A percentile compares a stretch with the other conserved stretches of the same genome.
Evolutionary conservation across 2,113 vertebrate genomes (phyloP).

Genomic region (Eurystomus gularis): DNA sequence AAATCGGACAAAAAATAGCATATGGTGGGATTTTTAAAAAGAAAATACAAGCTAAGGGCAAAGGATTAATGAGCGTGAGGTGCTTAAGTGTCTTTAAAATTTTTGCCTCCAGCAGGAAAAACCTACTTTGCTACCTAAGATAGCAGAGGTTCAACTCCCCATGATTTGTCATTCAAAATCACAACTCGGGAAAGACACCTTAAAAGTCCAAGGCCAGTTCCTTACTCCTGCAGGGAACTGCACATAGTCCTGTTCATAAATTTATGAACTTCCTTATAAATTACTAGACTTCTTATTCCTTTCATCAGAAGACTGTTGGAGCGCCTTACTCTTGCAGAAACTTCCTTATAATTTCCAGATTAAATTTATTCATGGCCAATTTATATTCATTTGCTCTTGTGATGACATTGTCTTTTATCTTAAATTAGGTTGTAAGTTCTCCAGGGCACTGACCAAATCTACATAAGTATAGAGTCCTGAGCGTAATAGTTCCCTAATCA

Average conservation of each 20-base stretch:
- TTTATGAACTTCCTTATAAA: neutral
- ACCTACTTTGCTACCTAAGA: neutral
- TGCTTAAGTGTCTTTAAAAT: neutral
- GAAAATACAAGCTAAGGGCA: neutral
- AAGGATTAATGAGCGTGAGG: neutral
- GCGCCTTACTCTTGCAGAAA: neutral
- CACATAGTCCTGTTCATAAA: neutral
- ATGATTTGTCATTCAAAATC: neutral
- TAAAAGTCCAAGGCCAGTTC: neutral
- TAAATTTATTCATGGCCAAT: conserved; percentile 40
- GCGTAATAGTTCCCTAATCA: neutral
- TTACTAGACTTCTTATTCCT: neutral
- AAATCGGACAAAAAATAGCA: neutral
- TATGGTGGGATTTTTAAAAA: neutral
- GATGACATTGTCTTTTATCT: conserved; percentile 3
- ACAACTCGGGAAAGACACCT: neutral
- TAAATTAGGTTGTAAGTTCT: neutral
- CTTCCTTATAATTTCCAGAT: conserved; percentile 1
- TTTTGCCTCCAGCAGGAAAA: neutral
- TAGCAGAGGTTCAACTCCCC: neutral
- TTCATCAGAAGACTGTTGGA: neutral
- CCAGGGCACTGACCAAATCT: neutral
- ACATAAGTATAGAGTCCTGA: neutral
- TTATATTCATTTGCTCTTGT: conserved; percentile 35
- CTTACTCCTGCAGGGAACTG: neutral